Base-by-base conservation (phyloP, 2,888 invertebrate genomes). In the Drosophila vallismaia region DNA sequence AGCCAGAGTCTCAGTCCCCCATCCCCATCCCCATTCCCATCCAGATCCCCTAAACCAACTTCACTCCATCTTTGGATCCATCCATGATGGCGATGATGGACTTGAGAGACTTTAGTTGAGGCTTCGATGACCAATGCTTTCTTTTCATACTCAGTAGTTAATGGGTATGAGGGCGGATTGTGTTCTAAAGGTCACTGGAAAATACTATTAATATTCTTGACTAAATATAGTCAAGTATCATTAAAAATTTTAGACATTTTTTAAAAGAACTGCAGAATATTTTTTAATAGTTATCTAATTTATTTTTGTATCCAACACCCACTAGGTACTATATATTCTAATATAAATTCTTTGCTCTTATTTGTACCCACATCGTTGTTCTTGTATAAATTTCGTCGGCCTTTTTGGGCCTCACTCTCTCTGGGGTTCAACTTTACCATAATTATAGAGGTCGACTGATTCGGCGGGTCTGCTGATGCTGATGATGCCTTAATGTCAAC, bases 371-470 rank as follows among this genome's bases (percentile, higher is more conserved):
- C 36, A 19, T 19, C 19, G 19, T 19, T 19, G 19, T 19, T 19
- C 19, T 19, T 19, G 19, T 19, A 19, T 19, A 19, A 19, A 19
- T 19, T 62, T 56, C 14, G 50, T 60, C 57, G 44, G 56, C 63
- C 49, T 68, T 45, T 63, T 58, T 26, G 38, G 19, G 38, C 55
- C 40, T 19, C 40, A 36, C 36, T 45, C 77, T 70, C 76, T 70
- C 60, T 58, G 66, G 76, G 78, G 71, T 79, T 79, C 71, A 71
- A 75, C 75, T 76, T 88, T 86, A n/a, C n/a, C n/a, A n/a, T n/a
- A 86, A 86, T 86, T 88, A 86, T 88, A 78, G 82, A 87, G 86
- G 70, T 88, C 79, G 79, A 10, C 54, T 59, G 33, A 36, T 60
- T 57, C 48, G 53, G 50, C 44, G 53, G 49, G 29, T 14, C 42